Percentiles rank a stretch among this genome's conserved stretches.
phyloP scores from a whole-genome alignment of 1,140 invertebrate species.

The Drosophila mayri region DNA sequence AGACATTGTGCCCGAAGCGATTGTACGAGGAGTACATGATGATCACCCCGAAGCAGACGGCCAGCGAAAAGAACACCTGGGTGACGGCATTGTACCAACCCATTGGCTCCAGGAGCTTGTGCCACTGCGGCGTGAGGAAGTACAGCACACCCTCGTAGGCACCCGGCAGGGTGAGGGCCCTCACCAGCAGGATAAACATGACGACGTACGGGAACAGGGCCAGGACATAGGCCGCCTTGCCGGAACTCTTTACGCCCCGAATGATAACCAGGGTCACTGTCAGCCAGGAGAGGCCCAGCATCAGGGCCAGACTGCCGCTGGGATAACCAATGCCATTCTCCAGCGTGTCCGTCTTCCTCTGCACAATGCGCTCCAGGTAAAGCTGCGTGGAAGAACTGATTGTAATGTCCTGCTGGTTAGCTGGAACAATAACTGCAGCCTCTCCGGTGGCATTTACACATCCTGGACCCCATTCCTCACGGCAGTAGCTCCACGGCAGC shows the following conservation, averaged over 20 bases:
- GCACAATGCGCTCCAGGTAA: constrained; percentile 87
- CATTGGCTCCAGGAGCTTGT: constrained; percentile 88
- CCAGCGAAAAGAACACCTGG: constrained; percentile 87
- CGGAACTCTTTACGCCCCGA: constrained; percentile 91
- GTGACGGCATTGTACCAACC: constrained; percentile 93
- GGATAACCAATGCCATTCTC: constrained; percentile 90
- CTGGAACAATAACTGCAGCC: neutral
- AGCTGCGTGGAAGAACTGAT: constrained; percentile 43
- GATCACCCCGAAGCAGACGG: constrained; percentile 93
- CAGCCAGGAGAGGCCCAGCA: constrained; percentile 86
- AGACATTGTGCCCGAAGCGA: constrained; percentile 91
- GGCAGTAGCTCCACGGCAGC: constrained; percentile 88
- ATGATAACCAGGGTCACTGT: constrained; percentile 90
- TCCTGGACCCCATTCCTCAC: constrained; percentile 86
- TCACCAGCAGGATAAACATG: constrained; percentile 90
- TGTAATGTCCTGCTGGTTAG: neutral
- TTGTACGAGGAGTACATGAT: constrained; percentile 95
- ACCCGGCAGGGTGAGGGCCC: constrained; percentile 91
- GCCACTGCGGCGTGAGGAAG: constrained; percentile 91
- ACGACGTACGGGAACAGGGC: constrained; percentile 94
- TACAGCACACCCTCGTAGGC: constrained; percentile 91
- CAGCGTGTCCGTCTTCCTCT: constrained; percentile 89
- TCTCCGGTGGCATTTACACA: constrained; percentile 40
- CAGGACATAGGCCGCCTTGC: constrained; percentile 93
- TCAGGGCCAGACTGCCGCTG: constrained; percentile 90